phyloP scores from a whole-genome alignment of 2,113 vertebrate genomes.

The Mola mola region DNA sequence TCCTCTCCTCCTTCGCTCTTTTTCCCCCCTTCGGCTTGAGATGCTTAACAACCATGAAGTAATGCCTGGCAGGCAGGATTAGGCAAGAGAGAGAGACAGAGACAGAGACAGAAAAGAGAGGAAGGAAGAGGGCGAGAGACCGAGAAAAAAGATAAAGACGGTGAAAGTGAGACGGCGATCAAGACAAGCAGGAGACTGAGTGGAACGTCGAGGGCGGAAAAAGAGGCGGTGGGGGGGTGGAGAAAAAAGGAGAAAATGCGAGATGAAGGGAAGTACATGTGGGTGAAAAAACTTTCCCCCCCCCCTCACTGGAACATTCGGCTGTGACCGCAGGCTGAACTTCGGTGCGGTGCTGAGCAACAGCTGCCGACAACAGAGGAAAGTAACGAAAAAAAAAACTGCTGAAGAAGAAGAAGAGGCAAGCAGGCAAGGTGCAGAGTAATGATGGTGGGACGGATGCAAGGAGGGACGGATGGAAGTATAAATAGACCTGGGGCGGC shows the following conservation, averaged over 20 bases:
- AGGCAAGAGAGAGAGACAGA: conserved; percentile 56
- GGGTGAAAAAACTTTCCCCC: conserved; percentile 45
- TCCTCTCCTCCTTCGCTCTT: conserved; percentile 7
- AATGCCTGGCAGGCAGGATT: conserved; percentile 77
- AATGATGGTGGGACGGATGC: conserved; percentile 32
- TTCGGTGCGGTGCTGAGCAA: conserved; percentile 65
- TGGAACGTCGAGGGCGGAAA: no score
- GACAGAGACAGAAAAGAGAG: conserved; percentile 51
- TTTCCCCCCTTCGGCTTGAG: conserved; percentile 51
- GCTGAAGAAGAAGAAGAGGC: conserved; percentile 34
- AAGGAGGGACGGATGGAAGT: conserved; percentile 32
- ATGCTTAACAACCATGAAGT: conserved; percentile 77
- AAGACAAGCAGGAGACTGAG: conserved; percentile 28
- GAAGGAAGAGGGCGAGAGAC: conserved; percentile 47
- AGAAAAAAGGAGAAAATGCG: not conserved
- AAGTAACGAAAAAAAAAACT: conserved; percentile 38
- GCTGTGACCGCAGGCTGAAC: conserved; percentile 73
- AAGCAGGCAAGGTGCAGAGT: conserved; percentile 19
- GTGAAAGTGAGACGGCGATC: conserved; percentile 51
- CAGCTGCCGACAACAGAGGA: conserved; percentile 66
- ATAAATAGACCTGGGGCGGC: conserved; percentile 51
- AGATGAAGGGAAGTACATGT: conserved; percentile 30
- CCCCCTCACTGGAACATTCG: conserved; percentile 52
- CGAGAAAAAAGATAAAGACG: conserved; percentile 56
- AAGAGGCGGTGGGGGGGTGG: not conserved